phyloP scores from a whole-genome alignment of 2,888 invertebrate species.

The Teinopalpus imperialis region DNA sequence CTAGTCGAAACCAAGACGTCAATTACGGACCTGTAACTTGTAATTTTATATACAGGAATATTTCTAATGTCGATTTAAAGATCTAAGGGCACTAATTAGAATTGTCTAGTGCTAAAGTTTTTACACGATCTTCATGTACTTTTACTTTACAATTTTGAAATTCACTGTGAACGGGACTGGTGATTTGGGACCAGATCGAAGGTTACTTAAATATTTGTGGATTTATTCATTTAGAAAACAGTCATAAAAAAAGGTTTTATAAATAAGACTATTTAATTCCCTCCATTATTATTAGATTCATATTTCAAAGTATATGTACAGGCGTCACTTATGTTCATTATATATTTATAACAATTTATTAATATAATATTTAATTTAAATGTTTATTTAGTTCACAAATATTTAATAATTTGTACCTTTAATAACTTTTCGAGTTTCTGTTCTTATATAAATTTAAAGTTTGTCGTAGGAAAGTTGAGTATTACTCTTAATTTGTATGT shows the following conservation, averaged over 20 bases:
- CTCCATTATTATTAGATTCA: conserved; percentile 66
- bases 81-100: conserved; percentile 40
- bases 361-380: too few species aligned
- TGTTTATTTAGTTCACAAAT: too few species aligned
- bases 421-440: too few species aligned
- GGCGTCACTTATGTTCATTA: too few species aligned
- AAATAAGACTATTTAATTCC: conserved; percentile 70
- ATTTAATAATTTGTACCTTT: too few species aligned
- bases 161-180: conserved; percentile 51
- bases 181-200: conserved; percentile 66
- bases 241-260: conserved; percentile 41
- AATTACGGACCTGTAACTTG: conserved; percentile 19
- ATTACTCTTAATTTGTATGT: too few species aligned
- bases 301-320: conserved; percentile 37
- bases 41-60: conserved; percentile 25
- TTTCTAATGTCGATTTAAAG: conserved; percentile 28
- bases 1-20: conserved; percentile 9
- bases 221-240: conserved; percentile 8
- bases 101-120: too few species aligned
- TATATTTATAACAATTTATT: too few species aligned
- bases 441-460: too few species aligned
- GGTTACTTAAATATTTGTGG: conserved; percentile 44
- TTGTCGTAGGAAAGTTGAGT: too few species aligned
- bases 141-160: conserved; percentile 33
- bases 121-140: conserved; percentile 26